These are phyloP conservation scores for Neoarius graeffei DNA, from an alignment of 2,113 vertebrate genomes.

Conservation along the genomic window DNA sequence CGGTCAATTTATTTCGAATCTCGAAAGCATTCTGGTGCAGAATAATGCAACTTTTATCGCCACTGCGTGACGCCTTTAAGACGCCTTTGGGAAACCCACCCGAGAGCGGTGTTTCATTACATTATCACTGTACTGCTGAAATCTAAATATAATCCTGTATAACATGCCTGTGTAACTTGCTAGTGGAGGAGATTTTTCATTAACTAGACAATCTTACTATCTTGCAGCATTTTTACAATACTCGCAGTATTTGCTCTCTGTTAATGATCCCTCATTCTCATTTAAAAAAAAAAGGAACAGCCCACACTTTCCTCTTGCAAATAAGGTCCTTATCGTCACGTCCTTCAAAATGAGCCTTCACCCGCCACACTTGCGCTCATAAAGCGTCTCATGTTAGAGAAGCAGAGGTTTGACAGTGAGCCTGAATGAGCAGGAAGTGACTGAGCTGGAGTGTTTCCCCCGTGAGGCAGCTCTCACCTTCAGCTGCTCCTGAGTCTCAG, in stretches of 20 bases:
- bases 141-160: not conserved
- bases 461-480: conserved; percentile 46
- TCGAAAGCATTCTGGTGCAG: too few relatives aligned
- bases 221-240: not conserved
- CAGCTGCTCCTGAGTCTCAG: conserved; percentile 36
- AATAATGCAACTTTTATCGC: too few relatives aligned
- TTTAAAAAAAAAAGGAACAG: not conserved
- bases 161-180: not conserved
- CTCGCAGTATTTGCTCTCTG: not conserved
- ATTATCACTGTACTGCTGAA: not conserved
- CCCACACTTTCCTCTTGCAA: not conserved
- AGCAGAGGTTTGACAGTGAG: conserved; percentile 43
- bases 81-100: too few relatives aligned
- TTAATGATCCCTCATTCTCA: not conserved
- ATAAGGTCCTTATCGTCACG: not conserved
- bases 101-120: not conserved
- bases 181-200: not conserved
- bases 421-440: conserved; percentile 44
- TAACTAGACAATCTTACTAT: not conserved
- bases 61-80: too few relatives aligned
- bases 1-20: too few relatives aligned
- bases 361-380: conserved; percentile 9
- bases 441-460: conserved; percentile 36
- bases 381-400: conserved; percentile 13
- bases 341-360: conserved; percentile 23